A percentile compares a stretch with the other conserved stretches of the same genome.
phyloP scores from a whole-genome alignment of 2,797 vertebrate genomes.

The Aulostomus chinensis region DNA sequence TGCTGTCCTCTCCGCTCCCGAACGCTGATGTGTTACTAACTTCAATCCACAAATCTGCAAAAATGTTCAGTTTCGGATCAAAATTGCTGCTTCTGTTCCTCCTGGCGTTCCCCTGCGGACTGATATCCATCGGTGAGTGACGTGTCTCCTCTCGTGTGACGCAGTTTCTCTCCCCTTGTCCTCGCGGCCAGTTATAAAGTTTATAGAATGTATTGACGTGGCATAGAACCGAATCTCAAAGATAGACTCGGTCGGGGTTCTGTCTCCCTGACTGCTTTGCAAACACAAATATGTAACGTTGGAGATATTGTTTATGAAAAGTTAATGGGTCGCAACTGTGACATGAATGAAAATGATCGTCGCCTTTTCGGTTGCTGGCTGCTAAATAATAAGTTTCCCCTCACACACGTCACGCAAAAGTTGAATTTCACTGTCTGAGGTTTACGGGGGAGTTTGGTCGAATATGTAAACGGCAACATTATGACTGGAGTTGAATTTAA shows the following conservation, averaged over 20 bases:
- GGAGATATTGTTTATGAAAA: not conserved
- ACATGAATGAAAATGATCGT: slow-evolving; percentile 11
- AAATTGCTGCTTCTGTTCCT: slow-evolving; percentile 73
- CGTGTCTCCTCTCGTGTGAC: not conserved
- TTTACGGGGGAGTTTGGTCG: not conserved
- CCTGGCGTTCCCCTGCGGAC: slow-evolving; percentile 73
- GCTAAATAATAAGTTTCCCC: not conserved
- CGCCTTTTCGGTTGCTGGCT: not conserved
- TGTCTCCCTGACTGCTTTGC: no score
- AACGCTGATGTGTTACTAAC: slow-evolving; percentile 71
- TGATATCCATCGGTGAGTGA: slow-evolving; percentile 70
- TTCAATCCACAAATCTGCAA: slow-evolving; percentile 12
- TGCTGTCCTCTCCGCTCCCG: slow-evolving; percentile 34
- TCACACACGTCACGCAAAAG: no score
- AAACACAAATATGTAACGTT: not conserved
- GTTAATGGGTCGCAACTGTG: not conserved
- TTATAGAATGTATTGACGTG: slow-evolving; percentile 72
- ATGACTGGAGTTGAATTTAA: not conserved
- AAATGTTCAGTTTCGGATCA: slow-evolving; percentile 71
- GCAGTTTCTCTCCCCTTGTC: no score
- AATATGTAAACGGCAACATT: not conserved
- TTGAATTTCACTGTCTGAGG: not conserved
- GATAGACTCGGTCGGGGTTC: not conserved
- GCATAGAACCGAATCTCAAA: slow-evolving; percentile 55
- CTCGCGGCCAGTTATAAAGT: no score